phyloP scores from a whole-genome alignment of 1,140 invertebrate species.

The Epicauta chinensis region DNA sequence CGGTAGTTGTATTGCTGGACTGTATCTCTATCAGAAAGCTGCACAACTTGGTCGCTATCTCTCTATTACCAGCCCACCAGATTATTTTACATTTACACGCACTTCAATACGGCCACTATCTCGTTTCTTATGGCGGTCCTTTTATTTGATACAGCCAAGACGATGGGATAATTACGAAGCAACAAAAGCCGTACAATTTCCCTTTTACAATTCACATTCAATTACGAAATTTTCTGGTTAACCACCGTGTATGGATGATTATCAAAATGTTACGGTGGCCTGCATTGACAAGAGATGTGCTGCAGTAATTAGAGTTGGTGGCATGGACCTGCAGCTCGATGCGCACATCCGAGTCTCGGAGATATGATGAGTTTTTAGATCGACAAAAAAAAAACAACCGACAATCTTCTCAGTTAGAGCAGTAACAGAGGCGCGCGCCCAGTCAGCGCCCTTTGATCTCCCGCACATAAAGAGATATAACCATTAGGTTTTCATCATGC shows the following conservation, averaged over 20 bases:
- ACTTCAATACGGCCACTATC: background rate
- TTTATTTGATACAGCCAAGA: no score
- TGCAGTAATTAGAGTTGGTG: conserved; percentile 27
- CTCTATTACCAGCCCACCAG: conserved; percentile 20
- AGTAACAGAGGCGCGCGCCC: conserved; percentile 16
- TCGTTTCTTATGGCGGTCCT: no score
- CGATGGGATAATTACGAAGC: no score
- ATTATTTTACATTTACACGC: conserved; percentile 28
- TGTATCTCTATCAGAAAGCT: conserved; percentile 7
- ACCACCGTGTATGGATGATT: background rate
- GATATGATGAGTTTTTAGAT: conserved; percentile 38
- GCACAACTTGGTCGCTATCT: conserved; percentile 18
- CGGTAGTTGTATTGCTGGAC: conserved; percentile 26
- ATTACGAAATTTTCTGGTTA: no score
- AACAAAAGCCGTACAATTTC: no score
- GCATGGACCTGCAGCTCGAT: no score
- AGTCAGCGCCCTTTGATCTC: conserved; percentile 40
- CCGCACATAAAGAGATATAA: conserved; percentile 43
- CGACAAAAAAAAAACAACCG: conserved; percentile 40
- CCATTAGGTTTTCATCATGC: conserved; percentile 44
- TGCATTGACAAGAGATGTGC: conserved; percentile 24
- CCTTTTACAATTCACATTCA: no score
- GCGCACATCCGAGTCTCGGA: conserved; percentile 25
- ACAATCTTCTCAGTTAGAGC: conserved; percentile 16
- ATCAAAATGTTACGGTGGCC: conserved; percentile 19